phyloP scores from a whole-genome alignment of 2,888 invertebrate genomes.

The Myopa tessellatipennis region DNA sequence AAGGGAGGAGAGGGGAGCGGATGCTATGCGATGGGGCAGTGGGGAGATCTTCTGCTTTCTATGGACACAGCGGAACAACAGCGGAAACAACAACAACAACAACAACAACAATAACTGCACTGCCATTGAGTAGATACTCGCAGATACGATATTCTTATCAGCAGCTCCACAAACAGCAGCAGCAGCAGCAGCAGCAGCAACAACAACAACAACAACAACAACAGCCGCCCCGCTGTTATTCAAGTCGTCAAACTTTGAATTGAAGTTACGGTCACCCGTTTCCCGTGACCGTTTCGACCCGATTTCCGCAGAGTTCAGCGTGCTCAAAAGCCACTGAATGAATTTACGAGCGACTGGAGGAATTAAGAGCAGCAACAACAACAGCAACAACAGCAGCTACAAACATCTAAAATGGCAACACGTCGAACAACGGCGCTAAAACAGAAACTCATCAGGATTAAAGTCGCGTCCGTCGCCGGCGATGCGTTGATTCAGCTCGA shows the following conservation, averaged over 20 bases:
- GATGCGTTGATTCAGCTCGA: background rate
- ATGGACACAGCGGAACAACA: background rate
- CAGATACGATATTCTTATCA: conserved; percentile 3
- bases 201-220: background rate
- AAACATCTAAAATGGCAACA: conserved; percentile 2
- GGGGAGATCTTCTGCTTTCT: no score
- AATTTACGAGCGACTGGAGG: conserved; percentile 9
- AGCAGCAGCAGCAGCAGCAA: background rate
- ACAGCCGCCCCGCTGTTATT: background rate
- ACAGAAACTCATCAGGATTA: conserved; percentile 29
- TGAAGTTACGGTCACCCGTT: no score
- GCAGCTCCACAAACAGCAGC: background rate
- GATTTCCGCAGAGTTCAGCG: background rate
- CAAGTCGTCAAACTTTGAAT: background rate
- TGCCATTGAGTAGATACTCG: background rate
- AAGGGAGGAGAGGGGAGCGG: background rate
- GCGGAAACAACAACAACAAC: conserved; percentile 8
- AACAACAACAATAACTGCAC: conserved; percentile 13
- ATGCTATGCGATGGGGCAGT: no score
- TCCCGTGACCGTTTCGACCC: no score
- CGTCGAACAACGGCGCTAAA: conserved; percentile 14
- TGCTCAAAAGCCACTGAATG: background rate
- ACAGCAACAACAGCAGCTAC: background rate
- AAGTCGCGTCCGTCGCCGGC: background rate
- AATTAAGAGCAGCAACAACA: conserved; percentile 18